Evolutionary conservation across 30 jellyfish, hydroid and myxozoan species (phyloP).

Genomic region (Chrysaora quinquecirrha): DNA sequence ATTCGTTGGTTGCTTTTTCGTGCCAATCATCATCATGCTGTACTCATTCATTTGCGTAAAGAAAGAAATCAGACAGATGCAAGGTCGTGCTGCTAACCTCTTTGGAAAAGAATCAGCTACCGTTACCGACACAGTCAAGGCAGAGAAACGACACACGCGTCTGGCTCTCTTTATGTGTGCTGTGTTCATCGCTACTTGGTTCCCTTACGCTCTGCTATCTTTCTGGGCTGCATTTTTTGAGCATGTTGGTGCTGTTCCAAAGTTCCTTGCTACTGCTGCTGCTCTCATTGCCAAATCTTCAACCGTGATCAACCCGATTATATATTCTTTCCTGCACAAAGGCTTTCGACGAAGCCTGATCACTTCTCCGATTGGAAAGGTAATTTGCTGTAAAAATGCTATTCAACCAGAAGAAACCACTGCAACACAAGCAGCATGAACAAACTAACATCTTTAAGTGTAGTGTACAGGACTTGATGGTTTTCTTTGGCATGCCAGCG

Average conservation of each 20-base stretch:
- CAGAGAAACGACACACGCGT: slow-evolving; percentile 57
- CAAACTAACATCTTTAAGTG: neutral
- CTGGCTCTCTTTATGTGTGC: slow-evolving; percentile 57
- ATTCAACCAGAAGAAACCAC: slow-evolving; percentile 33
- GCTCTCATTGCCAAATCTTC: slow-evolving; percentile 80
- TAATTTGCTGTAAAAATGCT: slow-evolving; percentile 13
- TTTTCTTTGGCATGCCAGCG: too few species aligned
- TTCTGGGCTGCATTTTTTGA: slow-evolving; percentile 63
- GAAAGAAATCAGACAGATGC: slow-evolving; percentile 41
- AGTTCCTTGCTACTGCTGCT: slow-evolving; percentile 25
- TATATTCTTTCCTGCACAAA: slow-evolving; percentile 58
- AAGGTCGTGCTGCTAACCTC: slow-evolving; percentile 38
- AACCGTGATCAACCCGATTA: slow-evolving; percentile 63
- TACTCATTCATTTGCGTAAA: slow-evolving; percentile 33
- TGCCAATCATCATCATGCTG: slow-evolving; percentile 62
- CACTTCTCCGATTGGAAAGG: neutral
- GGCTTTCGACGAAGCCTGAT: slow-evolving; percentile 39
- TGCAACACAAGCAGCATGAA: neutral
- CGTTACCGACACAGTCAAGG: slow-evolving; percentile 41
- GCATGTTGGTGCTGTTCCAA: slow-evolving; percentile 32
- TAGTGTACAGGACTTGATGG: too few species aligned
- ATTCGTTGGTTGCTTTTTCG: slow-evolving; percentile 42
- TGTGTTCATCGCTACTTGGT: slow-evolving; percentile 61
- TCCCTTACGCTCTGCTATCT: slow-evolving; percentile 63
- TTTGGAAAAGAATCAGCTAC: slow-evolving; percentile 56